Evolutionary conservation across 2,797 vertebrate genomes (phyloP), one percentile per base, ranked within the genome.

Genomic region (Orientallactaga sibirica): DNA sequence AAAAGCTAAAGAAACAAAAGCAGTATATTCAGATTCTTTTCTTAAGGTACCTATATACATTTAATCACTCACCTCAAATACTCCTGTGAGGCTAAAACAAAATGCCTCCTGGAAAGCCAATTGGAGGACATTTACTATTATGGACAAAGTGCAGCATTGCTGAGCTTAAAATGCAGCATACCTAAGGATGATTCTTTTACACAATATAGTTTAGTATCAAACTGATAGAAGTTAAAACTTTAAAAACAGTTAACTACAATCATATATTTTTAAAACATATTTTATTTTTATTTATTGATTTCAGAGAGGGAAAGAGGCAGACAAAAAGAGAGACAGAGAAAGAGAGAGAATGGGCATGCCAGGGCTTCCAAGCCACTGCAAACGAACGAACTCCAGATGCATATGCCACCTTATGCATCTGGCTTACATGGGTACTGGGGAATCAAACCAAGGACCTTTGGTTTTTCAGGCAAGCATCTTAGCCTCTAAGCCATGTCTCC

Each of bases 31-130:
- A 99, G 99, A 99, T 98, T 99, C 89, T 98, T 97, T 96, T 97
- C 98, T 99, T 99, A 99, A 99, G 99, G 99, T 99, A 99, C 99
- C 99, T 99, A 98, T 98, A 99, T 98, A 98, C 98, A 98, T 98
- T 98, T 98, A 98, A 98, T 98, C 98, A 98, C 87, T 67, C 98
- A 98, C 98, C 99, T 96, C 98, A 98, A 99, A 98, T 98, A 98
- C 98, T 98, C 98, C 96, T 97, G 98, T 99, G 97, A 97, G 98
- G 98, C 98, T 97, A 98, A 98, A 98, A 98, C 95, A 61, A 96
- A 97, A 96, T 95, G 97, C 97, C 97, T 95, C 83, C 37, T 48
- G 76, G 80, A 1, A 93, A 99, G 99, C 99, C 99, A 97, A 97
- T 97, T 97, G 95, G 90, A 96, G 98, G 99, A 99, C 98, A 73